These are phyloP conservation scores for Polydrusus pterygomalis DNA, from an alignment of 2,888 invertebrate species.

Conservation along the genomic window DNA sequence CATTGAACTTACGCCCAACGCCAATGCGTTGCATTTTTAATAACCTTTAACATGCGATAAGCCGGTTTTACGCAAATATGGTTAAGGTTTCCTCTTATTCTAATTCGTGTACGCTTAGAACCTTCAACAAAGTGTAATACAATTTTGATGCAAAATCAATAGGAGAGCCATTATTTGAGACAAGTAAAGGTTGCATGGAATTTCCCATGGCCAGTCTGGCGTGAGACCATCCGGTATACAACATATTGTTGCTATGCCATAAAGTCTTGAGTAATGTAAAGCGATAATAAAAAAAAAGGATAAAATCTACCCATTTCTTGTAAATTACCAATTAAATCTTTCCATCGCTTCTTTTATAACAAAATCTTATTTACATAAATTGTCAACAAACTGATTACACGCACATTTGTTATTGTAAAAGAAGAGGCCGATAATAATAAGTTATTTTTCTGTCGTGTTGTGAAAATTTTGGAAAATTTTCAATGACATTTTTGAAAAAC, in stretches of 20 bases:
- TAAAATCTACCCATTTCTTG: constrained; percentile 9
- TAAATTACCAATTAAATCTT: constrained; percentile 23
- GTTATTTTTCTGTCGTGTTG: background rate
- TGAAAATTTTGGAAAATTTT: background rate
- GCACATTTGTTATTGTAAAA: background rate
- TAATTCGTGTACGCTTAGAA: no score
- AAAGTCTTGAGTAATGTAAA: background rate
- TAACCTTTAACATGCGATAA: no score
- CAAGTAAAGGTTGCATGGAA: no score
- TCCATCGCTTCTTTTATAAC: constrained; percentile 1
- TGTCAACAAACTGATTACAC: constrained; percentile 35
- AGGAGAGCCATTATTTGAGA: no score
- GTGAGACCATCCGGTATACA: no score
- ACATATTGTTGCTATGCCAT: constrained; percentile 29
- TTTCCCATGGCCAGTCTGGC: no score
- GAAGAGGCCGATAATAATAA: background rate
- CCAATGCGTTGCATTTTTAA: no score
- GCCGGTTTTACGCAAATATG: no score
- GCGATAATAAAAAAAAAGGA: constrained; percentile 25
- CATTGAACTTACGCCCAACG: no score
- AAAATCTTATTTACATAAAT: constrained; percentile 26
- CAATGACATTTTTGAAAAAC: background rate
- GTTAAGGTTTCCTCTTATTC: no score
- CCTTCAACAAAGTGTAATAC: no score
- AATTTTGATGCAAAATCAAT: no score